A percentile compares a stretch with the other conserved stretches of the same genome.
phyloP scores from a whole-genome alignment of 2,888 invertebrate genomes.

The Xestobium rufovillosum region DNA sequence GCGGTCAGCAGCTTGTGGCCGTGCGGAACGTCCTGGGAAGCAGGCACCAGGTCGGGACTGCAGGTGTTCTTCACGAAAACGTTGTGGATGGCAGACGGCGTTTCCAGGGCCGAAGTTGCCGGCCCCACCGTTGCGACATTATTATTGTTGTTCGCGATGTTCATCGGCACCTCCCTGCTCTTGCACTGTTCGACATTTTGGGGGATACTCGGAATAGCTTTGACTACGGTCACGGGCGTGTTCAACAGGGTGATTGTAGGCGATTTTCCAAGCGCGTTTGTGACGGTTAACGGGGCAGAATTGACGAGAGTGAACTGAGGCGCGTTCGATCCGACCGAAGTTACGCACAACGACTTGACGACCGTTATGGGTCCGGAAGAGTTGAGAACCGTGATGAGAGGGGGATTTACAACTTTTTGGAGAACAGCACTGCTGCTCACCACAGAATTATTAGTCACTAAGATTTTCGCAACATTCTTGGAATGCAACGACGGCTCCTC shows the following conservation, averaged over 20 bases:
- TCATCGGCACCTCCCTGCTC: slow-evolving; percentile 8
- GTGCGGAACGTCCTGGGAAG: slow-evolving; percentile 31
- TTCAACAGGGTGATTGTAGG: slow-evolving; percentile 39
- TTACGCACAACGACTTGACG: slow-evolving; percentile 38
- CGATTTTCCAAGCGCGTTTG: slow-evolving; percentile 33
- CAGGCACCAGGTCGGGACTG: slow-evolving; percentile 19
- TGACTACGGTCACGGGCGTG: slow-evolving; percentile 39
- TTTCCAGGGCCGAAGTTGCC: slow-evolving; percentile 9
- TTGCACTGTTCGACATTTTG: slow-evolving; percentile 16
- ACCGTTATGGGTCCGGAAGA: slow-evolving; percentile 38
- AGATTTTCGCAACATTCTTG: slow-evolving; percentile 23
- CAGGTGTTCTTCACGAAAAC: slow-evolving; percentile 41
- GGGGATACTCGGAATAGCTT: slow-evolving; percentile 27
- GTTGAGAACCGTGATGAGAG: slow-evolving; percentile 41
- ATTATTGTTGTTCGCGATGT: slow-evolving; percentile 5
- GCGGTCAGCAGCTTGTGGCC: slow-evolving; percentile 39
- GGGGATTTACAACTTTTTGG: slow-evolving; percentile 34
- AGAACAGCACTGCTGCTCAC: slow-evolving; percentile 25
- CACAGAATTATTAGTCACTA: slow-evolving; percentile 18
- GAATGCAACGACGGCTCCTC: slow-evolving; percentile 13
- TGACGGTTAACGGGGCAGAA: slow-evolving; percentile 34
- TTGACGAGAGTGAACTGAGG: slow-evolving; percentile 40
- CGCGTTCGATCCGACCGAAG: slow-evolving; percentile 33
- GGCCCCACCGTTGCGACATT: slow-evolving; percentile 12
- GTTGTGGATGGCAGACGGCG: slow-evolving; percentile 30